These are phyloP conservation scores for Spongia lamella DNA, from an alignment of 37 sponge, comb jelly and placozoan genomes.

Conservation along the genomic window DNA sequence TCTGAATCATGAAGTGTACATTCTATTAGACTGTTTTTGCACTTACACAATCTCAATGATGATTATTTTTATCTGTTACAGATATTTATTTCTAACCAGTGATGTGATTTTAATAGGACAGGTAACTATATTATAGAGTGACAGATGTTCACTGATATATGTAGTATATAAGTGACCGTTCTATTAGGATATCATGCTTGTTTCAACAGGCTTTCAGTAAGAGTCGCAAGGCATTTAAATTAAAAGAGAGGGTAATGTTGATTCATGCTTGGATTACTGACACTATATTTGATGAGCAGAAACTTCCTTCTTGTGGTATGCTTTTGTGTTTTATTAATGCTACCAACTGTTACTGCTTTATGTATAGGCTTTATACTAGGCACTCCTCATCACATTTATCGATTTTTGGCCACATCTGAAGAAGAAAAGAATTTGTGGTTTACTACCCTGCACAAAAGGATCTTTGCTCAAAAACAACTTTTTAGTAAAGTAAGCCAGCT, in stretches of 20 bases:
- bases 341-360: background rate
- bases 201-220: conserved; percentile 39
- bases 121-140: conserved; percentile 19
- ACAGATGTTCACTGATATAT: no score
- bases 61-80: background rate
- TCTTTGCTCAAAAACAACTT: conserved; percentile 66
- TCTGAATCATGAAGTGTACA: no score
- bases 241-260: conserved; percentile 71
- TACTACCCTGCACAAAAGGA: conserved; percentile 41
- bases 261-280: conserved; percentile 81
- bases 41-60: conserved; percentile 39
- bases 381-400: conserved; percentile 55
- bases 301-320: conserved; percentile 20
- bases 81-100: conserved; percentile 71
- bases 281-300: conserved; percentile 18
- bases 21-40: background rate
- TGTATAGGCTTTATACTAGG: conserved; percentile 77
- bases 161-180: background rate
- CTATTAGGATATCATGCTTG: no score
- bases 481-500: conserved; percentile 67
- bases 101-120: conserved; percentile 79
- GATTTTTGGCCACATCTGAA: conserved; percentile 41
- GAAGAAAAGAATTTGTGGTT: conserved; percentile 70
- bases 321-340: background rate
- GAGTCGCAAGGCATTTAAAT: conserved; percentile 44